Conservation (phyloP, 2,113 vertebrate genomes). For the Vulpes lagopus region DNA sequence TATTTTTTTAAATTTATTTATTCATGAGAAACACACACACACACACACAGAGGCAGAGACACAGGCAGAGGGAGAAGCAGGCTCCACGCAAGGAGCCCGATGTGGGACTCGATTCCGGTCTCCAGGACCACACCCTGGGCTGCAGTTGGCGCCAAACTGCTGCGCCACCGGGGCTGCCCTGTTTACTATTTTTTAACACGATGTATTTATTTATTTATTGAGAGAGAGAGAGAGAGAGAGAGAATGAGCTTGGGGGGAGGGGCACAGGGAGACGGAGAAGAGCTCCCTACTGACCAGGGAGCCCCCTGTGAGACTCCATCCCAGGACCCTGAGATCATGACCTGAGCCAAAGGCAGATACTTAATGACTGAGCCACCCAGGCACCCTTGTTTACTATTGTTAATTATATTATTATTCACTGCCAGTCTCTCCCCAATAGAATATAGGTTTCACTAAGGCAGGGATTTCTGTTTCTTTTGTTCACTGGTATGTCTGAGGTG, state of each 20-base stretch:
- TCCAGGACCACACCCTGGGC: too few relatives aligned
- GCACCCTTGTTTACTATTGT: not conserved
- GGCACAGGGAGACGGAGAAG: not conserved
- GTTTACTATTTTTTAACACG: too few relatives aligned
- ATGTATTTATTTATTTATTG: not conserved
- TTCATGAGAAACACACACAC: not conserved
- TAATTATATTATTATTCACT: not conserved
- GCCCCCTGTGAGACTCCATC: not conserved
- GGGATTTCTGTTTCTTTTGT: slow-evolving; percentile 41
- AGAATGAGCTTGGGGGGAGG: not conserved
- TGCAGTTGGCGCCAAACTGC: too few relatives aligned
- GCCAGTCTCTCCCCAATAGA: not conserved
- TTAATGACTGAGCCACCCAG: not conserved
- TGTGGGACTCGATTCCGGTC: too few relatives aligned
- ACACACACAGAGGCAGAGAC: too few relatives aligned
- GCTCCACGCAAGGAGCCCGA: too few relatives aligned
- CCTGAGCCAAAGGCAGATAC: not conserved
- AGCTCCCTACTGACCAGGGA: not conserved
- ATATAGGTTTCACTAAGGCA: not conserved
- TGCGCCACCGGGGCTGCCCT: too few relatives aligned
- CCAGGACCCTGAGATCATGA: not conserved
- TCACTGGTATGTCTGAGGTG: not conserved
- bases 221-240: not conserved
- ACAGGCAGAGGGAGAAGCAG: too few relatives aligned
- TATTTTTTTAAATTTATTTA: not conserved